Conservation (phyloP, 1,140 invertebrate genomes). For the Planococcus citri region DNA sequence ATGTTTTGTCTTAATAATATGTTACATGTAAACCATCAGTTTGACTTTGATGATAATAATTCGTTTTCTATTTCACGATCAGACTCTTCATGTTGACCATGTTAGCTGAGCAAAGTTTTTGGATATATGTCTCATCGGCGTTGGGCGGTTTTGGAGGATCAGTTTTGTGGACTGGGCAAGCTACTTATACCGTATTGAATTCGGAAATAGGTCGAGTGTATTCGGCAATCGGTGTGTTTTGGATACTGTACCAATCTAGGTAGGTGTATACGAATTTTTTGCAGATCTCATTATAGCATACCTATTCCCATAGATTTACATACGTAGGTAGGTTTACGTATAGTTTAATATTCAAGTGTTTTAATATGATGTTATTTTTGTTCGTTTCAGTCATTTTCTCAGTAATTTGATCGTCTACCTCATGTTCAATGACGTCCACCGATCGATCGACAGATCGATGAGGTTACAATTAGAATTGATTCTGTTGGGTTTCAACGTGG, state of each 20-base stretch:
- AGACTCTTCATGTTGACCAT: background rate
- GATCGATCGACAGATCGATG: constrained; percentile 35
- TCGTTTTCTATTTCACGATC: no score
- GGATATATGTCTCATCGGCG: constrained; percentile 70
- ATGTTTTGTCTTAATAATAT: background rate
- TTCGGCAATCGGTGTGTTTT: constrained; percentile 87
- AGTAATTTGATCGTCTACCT: constrained; percentile 90
- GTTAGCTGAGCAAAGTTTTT: constrained; percentile 41
- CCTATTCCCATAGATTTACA: no score
- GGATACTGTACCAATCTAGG: constrained; percentile 86
- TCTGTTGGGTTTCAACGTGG: background rate
- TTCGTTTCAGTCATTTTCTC: constrained; percentile 64
- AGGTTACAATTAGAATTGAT: background rate
- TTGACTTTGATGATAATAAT: constrained; percentile 33
- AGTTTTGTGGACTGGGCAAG: constrained; percentile 81
- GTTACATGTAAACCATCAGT: no score
- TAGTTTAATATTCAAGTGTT: no score
- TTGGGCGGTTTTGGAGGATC: constrained; percentile 83
- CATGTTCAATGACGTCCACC: constrained; percentile 60
- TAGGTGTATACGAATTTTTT: no score
- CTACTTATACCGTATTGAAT: constrained; percentile 83
- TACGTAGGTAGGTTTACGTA: no score
- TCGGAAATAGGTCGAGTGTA: constrained; percentile 74
- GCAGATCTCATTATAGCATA: background rate
- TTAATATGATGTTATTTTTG: constrained; percentile 22